Evolutionary conservation across 2,113 vertebrate species (phyloP).

Genomic region (Aldabrachelys gigantea): DNA sequence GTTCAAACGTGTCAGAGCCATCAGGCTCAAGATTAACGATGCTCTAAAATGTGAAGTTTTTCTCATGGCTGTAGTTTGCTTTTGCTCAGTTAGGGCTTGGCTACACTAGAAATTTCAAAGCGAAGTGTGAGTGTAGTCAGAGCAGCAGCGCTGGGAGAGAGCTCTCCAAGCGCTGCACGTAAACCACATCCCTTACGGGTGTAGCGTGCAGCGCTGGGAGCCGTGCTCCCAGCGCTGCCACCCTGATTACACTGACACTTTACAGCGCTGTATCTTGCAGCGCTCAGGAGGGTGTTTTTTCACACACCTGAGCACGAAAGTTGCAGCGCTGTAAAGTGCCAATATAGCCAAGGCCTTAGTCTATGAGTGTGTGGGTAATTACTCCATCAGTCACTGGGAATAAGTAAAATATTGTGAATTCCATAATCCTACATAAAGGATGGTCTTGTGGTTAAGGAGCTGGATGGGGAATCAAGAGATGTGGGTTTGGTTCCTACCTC

Average conservation of each 20-base stretch:
- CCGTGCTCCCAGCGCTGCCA: too few species aligned
- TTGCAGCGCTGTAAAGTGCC: too few species aligned
- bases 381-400: not conserved
- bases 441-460: not conserved
- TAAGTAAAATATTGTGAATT: not conserved
- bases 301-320: too few species aligned
- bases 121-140: too few species aligned
- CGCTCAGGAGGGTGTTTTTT: too few species aligned
- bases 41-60: not conserved
- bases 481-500: not conserved
- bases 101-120: too few species aligned
- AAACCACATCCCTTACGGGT: too few species aligned
- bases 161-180: too few species aligned
- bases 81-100: not conserved
- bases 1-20: not conserved
- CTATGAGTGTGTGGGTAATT: not conserved
- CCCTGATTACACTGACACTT: too few species aligned
- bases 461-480: not conserved
- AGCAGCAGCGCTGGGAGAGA: too few species aligned
- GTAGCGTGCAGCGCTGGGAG: too few species aligned
- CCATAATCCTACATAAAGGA: not conserved
- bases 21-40: not conserved
- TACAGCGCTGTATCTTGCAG: too few species aligned
- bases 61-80: not conserved
- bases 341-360: not conserved